Conservation (phyloP, 2,113 vertebrate species). For the Atlantisia rogersi region DNA sequence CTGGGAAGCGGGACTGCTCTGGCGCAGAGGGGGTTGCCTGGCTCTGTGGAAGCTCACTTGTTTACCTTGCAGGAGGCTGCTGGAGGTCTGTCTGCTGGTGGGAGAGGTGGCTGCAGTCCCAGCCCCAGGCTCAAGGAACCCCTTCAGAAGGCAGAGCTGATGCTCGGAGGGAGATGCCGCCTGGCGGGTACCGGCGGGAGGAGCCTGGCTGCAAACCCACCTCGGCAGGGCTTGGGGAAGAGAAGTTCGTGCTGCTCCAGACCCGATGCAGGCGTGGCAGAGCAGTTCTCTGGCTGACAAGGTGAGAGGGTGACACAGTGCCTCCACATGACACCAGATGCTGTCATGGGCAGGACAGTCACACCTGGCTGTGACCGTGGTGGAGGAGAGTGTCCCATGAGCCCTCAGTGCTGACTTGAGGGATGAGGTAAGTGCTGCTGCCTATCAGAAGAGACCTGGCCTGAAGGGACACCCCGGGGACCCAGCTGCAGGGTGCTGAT, state of each 20-base stretch:
- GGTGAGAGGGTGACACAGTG: accelerated
- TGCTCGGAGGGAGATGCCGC: not conserved
- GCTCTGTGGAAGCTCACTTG: not conserved
- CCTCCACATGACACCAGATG: not conserved
- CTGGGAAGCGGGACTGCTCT: not conserved
- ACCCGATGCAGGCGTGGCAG: not conserved
- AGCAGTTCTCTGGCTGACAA: not conserved
- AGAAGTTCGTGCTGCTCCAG: not conserved
- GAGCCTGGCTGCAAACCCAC: not conserved
- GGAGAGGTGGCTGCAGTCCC: not conserved
- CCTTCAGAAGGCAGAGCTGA: not conserved
- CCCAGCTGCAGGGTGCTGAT: not conserved
- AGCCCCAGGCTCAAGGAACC: not conserved
- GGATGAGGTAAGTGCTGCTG: not conserved
- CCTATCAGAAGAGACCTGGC: not conserved
- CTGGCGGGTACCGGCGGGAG: not conserved
- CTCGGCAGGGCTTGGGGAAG: not conserved
- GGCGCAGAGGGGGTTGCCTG: no score
- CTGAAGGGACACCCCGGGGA: not conserved
- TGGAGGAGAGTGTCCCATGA: not conserved
- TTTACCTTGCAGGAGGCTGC: not conserved
- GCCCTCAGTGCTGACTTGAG: not conserved
- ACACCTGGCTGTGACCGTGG: accelerated
- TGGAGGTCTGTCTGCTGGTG: not conserved
- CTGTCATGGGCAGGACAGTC: not conserved